phyloP scores from a whole-genome alignment of 2,797 vertebrate genomes.

The Microctenopoma lineatum region DNA sequence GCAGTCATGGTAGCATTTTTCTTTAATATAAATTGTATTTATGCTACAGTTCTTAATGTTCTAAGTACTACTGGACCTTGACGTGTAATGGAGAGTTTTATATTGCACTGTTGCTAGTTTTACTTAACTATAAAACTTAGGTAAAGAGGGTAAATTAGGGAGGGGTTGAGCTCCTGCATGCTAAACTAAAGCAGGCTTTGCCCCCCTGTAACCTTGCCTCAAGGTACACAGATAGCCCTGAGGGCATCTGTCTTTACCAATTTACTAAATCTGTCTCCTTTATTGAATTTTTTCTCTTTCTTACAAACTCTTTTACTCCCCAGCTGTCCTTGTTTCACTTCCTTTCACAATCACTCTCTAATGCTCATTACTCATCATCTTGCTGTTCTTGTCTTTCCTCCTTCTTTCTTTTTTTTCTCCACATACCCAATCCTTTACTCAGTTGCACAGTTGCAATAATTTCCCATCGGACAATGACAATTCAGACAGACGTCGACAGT shows the following conservation, averaged over 20 bases:
- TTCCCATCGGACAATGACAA: conserved; percentile 50
- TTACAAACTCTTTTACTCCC: not conserved
- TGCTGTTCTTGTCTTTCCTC: not conserved
- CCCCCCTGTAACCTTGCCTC: not conserved
- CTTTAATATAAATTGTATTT: not conserved
- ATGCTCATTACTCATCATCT: not conserved
- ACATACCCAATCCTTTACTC: conserved; percentile 8
- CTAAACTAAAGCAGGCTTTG: conserved; percentile 7
- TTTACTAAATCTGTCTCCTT: conserved; percentile 13
- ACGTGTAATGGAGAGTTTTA: not conserved
- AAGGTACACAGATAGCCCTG: not conserved
- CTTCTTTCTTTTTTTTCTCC: not conserved
- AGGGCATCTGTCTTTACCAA: conserved; percentile 10
- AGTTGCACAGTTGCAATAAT: conserved; percentile 16
- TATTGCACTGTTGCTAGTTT: too few relatives aligned
- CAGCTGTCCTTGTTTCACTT: conserved; percentile 10
- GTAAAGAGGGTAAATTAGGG: too few relatives aligned
- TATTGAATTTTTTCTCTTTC: not conserved
- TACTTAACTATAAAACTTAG: not conserved
- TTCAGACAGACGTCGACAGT: conserved; percentile 6
- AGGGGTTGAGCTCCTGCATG: conserved; percentile 2
- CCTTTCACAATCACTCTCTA: not conserved
- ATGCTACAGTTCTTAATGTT: not conserved
- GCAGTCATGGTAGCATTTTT: not conserved
- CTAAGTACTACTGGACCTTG: too few relatives aligned